Percentiles rank a stretch among this genome's conserved stretches.
Evolutionary conservation across 2,113 vertebrate species (phyloP).

Genomic region (Leuciscus idus): DNA sequence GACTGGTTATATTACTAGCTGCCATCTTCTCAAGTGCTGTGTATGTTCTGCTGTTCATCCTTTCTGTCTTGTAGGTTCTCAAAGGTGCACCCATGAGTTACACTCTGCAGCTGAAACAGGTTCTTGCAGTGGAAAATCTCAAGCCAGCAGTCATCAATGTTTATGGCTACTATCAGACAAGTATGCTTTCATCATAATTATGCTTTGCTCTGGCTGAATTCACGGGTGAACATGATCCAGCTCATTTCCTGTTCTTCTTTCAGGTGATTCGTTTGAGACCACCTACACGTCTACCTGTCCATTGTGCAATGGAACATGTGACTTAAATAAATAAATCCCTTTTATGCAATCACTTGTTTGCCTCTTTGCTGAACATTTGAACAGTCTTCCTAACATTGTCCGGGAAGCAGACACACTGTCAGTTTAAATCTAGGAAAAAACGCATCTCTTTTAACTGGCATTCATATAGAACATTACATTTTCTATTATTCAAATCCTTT

Average conservation of each 20-base stretch:
- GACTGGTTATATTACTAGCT: constrained; percentile 8
- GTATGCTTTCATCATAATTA: neutral
- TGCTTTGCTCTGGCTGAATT: neutral
- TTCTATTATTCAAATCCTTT: too few species aligned
- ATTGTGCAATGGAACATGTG: too few species aligned
- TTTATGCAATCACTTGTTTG: too few species aligned
- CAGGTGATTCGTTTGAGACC: neutral
- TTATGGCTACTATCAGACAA: constrained; percentile 20
- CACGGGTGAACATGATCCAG: neutral
- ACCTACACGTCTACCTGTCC: neutral
- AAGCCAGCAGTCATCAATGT: neutral
- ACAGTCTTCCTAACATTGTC: too few species aligned
- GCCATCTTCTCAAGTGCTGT: neutral
- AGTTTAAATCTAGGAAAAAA: too few species aligned
- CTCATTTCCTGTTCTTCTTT: neutral
- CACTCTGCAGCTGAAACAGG: neutral
- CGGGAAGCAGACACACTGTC: too few species aligned
- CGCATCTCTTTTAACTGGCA: too few species aligned
- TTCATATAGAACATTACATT: too few species aligned
- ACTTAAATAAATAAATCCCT: too few species aligned
- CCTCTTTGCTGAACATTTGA: too few species aligned
- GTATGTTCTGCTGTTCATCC: neutral
- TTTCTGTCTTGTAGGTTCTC: neutral
- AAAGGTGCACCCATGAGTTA: neutral
- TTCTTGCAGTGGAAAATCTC: neutral